Conservation (phyloP, 2,113 vertebrate genomes). For the Chloropsis hardwickii region DNA sequence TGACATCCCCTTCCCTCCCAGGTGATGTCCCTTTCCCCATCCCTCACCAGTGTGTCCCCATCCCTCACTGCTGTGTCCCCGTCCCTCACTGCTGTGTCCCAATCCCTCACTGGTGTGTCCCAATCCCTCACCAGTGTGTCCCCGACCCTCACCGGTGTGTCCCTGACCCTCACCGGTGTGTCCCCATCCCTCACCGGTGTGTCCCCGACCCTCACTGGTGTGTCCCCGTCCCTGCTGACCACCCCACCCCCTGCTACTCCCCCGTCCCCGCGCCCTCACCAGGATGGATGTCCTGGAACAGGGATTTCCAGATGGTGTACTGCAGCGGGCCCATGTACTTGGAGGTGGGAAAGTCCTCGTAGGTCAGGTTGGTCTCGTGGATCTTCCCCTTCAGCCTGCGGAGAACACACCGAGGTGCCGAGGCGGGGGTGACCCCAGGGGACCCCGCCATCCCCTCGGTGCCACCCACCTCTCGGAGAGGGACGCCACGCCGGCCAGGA, state of each 20-base stretch:
- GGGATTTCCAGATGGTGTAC: constrained; percentile 97
- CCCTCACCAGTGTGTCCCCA: background rate
- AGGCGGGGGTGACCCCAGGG: too few relatives aligned
- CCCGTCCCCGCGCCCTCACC: constrained; percentile 68
- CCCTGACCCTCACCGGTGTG: background rate
- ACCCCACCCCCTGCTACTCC: background rate
- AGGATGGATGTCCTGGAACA: constrained; percentile 95
- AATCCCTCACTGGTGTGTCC: background rate
- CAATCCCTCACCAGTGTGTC: background rate
- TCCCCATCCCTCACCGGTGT: background rate
- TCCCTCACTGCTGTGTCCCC: background rate
- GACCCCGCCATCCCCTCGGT: rapidly evolving
- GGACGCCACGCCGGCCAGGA: constrained; percentile 86
- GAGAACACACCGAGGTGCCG: background rate
- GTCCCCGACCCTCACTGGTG: background rate
- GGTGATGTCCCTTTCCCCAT: background rate
- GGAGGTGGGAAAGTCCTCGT: constrained; percentile 96
- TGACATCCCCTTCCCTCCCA: background rate
- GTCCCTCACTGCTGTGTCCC: background rate
- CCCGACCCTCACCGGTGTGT: background rate
- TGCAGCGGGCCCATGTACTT: constrained; percentile 97
- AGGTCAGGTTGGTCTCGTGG: constrained; percentile 94
- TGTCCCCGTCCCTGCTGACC: background rate
- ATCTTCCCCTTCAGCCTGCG: constrained; percentile 94
- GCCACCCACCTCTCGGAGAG: constrained; percentile 85